Conservation (phyloP, 2,797 vertebrate species). For the Odontamblyopus rebecca region DNA sequence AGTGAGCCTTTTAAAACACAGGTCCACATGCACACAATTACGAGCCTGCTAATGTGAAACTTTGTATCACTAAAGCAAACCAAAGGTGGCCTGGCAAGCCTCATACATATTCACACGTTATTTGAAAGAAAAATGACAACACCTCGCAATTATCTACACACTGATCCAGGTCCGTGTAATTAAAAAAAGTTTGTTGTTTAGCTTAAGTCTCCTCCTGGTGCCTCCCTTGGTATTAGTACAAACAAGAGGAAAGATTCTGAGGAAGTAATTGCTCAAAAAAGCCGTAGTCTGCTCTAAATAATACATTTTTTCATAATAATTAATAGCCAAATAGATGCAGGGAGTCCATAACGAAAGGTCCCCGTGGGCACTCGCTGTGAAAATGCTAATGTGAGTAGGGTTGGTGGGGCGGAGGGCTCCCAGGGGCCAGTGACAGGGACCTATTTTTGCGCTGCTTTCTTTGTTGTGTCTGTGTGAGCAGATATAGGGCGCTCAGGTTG, state of each 20-base stretch:
- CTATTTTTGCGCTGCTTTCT: conserved; percentile 21
- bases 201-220: conserved; percentile 13
- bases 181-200: conserved; percentile 32
- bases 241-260: conserved; percentile 5
- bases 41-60: background rate
- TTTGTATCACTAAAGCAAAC: conserved; percentile 1
- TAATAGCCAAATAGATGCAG: conserved; percentile 46
- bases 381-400: conserved; percentile 11
- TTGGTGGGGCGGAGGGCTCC: conserved; percentile 17
- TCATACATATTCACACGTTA: conserved; percentile 35
- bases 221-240: conserved; percentile 29
- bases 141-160: conserved; percentile 15
- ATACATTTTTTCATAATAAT: conserved; percentile 54
- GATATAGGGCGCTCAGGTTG: conserved; percentile 8
- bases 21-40: background rate
- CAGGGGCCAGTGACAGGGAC: conserved; percentile 30
- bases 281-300: conserved; percentile 40
- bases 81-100: background rate
- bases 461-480: conserved; percentile 13
- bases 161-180: conserved; percentile 21
- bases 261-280: conserved; percentile 53
- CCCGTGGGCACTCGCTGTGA: conserved; percentile 8
- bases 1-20: background rate
- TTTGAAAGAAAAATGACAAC: conserved; percentile 26
- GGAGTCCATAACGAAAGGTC: conserved; percentile 29